Percentiles rank a stretch among this genome's conserved stretches.
Evolutionary conservation across 2,888 invertebrate species (phyloP).

Genomic region (Horisme vitalbata): DNA sequence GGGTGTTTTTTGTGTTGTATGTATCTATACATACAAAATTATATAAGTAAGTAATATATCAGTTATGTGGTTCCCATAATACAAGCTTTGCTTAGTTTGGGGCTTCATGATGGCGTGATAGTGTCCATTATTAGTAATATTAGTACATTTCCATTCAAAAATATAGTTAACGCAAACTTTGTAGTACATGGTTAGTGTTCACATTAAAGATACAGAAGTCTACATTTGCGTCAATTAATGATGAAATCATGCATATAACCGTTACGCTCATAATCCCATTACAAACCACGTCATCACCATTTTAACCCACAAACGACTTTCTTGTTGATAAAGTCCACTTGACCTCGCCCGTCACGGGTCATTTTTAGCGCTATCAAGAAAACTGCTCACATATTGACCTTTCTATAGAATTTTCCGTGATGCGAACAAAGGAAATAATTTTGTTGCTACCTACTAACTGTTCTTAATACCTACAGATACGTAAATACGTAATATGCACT

Average conservation of each 20-base stretch:
- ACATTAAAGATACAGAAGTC: too few species aligned
- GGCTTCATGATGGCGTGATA: too few species aligned
- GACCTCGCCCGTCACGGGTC: constrained; percentile 32
- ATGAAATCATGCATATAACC: constrained; percentile 5
- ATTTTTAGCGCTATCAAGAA: constrained; percentile 43
- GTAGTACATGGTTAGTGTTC: too few species aligned
- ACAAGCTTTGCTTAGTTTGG: too few species aligned
- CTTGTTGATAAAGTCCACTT: constrained; percentile 34
- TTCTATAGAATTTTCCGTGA: constrained; percentile 46
- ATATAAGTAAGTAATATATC: too few species aligned
- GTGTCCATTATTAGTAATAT: too few species aligned
- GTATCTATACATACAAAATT: too few species aligned
- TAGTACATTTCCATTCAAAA: too few species aligned
- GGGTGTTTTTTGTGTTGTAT: too few species aligned
- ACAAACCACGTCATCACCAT: constrained; percentile 4
- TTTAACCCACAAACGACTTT: constrained; percentile 5
- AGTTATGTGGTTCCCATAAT: too few species aligned
- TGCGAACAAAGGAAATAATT: constrained; percentile 20
- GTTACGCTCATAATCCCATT: constrained; percentile 13
- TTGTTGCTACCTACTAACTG: constrained; percentile 4
- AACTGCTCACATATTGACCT: constrained; percentile 39
- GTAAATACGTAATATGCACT: constrained; percentile 6
- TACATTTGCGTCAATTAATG: constrained; percentile 6
- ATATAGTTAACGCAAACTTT: too few species aligned
- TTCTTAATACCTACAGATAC: not conserved